Percentiles rank a stretch among this genome's conserved stretches.
Conservation (phyloP, 2,113 vertebrate species). For the Hymenochirus boettgeri region DNA sequence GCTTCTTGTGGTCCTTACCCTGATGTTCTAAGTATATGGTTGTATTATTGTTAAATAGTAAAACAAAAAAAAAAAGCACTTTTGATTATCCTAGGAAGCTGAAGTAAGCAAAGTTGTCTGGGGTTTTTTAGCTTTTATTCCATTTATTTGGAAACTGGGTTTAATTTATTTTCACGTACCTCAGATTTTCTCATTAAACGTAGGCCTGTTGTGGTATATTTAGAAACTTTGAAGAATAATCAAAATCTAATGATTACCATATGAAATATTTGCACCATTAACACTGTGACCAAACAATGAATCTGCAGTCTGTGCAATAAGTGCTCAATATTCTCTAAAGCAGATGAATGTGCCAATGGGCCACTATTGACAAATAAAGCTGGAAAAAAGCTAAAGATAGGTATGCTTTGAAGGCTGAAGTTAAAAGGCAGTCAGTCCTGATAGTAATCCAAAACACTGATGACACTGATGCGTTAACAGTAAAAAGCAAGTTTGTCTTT, state of each 20-base stretch:
- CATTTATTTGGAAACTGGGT: too few relatives aligned
- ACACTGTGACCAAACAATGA: slow-evolving; percentile 9
- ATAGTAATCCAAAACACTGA: slow-evolving; percentile 18
- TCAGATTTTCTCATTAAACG: background rate
- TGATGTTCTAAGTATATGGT: too few relatives aligned
- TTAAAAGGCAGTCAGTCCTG: slow-evolving; percentile 14
- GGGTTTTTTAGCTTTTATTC: too few relatives aligned
- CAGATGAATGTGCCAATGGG: slow-evolving; percentile 21
- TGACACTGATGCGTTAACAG: slow-evolving; percentile 7
- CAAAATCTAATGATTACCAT: background rate
- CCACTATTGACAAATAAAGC: background rate
- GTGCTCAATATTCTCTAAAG: slow-evolving; percentile 3
- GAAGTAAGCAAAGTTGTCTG: too few relatives aligned
- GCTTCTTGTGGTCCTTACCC: too few relatives aligned
- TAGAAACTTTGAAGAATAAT: background rate
- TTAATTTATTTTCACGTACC: background rate
- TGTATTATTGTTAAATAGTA: too few relatives aligned
- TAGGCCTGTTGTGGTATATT: background rate
- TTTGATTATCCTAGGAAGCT: too few relatives aligned
- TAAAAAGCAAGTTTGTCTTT: background rate
- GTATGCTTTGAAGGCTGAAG: slow-evolving; percentile 24
- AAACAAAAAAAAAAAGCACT: too few relatives aligned
- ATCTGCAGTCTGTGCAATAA: background rate
- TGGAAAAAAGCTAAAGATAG: slow-evolving; percentile 5
- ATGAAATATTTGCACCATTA: background rate